Base-by-base conservation (phyloP, 2,113 vertebrate genomes). In the Actinemys pallida region DNA sequence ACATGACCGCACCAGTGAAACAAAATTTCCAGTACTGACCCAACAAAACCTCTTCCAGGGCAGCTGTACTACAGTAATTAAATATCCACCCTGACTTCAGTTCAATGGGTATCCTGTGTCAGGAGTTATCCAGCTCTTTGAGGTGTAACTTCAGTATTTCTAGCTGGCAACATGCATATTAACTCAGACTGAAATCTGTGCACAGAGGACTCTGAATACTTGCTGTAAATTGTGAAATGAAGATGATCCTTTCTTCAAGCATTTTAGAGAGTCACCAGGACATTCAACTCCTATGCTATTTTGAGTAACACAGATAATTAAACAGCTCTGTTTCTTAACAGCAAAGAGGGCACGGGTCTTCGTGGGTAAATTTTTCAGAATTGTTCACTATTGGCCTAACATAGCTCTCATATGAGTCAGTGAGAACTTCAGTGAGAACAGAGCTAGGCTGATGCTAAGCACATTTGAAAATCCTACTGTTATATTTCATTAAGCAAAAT, bases 1-100 rank as follows among this genome's bases (percentile, higher is more conserved):
- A 69, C 29, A 45, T 54, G 93, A 76, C 62, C 87, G 84, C 76
- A 88, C 45, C 69, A 88, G 62, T 85, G 56, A 96, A 19, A 93
- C 39, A 42, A 57, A 57, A 56, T 52, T 86, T 86, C 86, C 16
- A 35, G 1, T 14, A 81, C 65, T 39, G 35, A 76, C 75, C 16
- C 12, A 16, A 8, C 22, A 56, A 72, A 72, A 10, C 35, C 31
- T 9, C 83, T 92, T 92, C 65, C 45, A 12, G 49, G 24, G 53
- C 86, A 91, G 52, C 12, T 47, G 24, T 47, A 27, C 75, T 78
- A 27, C 11, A 16, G 42, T 27, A 45, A 24, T 47, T 47, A 78
- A 78, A 78, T 78, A 78, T 25, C 25, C 75, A 47, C 10, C 24
- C 24, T 45, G 72, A 45, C 13, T 7, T 11, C 42, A 76, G 24